These are phyloP conservation scores for Anguilla marmorata DNA, from an alignment of 2,797 vertebrate species.

Conservation along the genomic window DNA sequence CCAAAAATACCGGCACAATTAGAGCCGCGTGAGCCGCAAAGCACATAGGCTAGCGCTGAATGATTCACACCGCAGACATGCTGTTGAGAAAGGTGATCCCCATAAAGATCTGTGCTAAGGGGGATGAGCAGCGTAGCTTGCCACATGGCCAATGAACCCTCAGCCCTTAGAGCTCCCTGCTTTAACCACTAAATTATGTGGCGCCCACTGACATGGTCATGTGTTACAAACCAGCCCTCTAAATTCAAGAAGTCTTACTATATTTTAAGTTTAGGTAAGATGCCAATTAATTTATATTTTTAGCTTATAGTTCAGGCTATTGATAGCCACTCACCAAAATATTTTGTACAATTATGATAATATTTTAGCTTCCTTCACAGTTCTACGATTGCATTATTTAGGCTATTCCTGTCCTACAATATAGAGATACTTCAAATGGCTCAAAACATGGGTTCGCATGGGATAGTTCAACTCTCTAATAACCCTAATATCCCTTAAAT, in stretches of 20 bases:
- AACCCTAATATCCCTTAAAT: neutral
- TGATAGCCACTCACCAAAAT: neutral
- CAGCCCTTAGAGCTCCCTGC: neutral
- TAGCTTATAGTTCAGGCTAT: neutral
- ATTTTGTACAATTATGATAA: neutral
- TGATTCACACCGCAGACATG: neutral
- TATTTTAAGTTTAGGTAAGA: neutral
- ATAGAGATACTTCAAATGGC: neutral
- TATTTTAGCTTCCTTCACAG: neutral
- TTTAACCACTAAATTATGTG: neutral
- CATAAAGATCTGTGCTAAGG: neutral
- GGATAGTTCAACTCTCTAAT: neutral
- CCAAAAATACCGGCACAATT: neutral
- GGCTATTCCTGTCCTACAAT: neutral
- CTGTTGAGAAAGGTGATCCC: neutral
- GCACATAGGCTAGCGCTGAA: neutral
- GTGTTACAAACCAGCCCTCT: neutral
- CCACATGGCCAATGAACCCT: neutral
- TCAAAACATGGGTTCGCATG: neutral
- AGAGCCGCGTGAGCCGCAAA: neutral
- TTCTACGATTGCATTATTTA: neutral
- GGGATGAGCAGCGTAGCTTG: neutral
- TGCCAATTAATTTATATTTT: neutral
- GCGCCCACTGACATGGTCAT: neutral
- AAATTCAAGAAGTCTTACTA: neutral